These are phyloP conservation scores for Dallia pectoralis DNA, from an alignment of 2,797 vertebrate genomes.

Conservation along the genomic window DNA sequence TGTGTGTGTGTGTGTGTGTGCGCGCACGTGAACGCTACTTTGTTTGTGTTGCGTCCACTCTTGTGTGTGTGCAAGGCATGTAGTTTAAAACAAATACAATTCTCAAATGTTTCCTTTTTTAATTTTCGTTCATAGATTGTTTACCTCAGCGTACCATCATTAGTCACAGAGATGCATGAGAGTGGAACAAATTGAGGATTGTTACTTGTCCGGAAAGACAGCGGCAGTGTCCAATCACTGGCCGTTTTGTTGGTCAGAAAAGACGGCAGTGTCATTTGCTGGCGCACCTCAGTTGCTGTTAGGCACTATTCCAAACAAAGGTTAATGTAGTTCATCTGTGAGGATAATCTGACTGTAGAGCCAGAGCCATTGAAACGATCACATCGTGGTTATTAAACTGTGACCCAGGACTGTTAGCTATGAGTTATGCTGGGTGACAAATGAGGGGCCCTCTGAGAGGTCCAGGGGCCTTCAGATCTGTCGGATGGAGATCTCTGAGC, in stretches of 20 bases:
- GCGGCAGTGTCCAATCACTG: too few species aligned
- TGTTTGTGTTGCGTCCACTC: neutral
- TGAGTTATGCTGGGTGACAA: slow-evolving; percentile 41
- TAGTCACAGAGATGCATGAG: too few species aligned
- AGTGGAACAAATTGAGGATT: too few species aligned
- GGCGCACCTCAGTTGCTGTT: too few species aligned
- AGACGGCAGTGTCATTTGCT: too few species aligned
- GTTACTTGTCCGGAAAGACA: too few species aligned
- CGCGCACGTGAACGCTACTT: neutral
- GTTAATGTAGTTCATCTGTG: neutral
- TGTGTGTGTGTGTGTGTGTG: neutral
- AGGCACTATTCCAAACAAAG: neutral
- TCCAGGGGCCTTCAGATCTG: slow-evolving; percentile 50
- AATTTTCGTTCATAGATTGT: too few species aligned
- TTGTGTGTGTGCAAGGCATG: neutral
- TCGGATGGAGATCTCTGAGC: slow-evolving; percentile 55
- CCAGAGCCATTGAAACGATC: neutral
- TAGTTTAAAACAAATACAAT: neutral
- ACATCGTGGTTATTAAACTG: neutral
- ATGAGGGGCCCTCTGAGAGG: slow-evolving; percentile 49
- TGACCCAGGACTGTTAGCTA: slow-evolving; percentile 12
- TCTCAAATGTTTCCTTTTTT: neutral
- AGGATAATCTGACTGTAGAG: neutral
- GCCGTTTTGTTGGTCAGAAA: too few species aligned
- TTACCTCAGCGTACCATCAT: too few species aligned